Conservation (phyloP, 1,140 invertebrate genomes). For the Psilanteris sp. region DNA sequence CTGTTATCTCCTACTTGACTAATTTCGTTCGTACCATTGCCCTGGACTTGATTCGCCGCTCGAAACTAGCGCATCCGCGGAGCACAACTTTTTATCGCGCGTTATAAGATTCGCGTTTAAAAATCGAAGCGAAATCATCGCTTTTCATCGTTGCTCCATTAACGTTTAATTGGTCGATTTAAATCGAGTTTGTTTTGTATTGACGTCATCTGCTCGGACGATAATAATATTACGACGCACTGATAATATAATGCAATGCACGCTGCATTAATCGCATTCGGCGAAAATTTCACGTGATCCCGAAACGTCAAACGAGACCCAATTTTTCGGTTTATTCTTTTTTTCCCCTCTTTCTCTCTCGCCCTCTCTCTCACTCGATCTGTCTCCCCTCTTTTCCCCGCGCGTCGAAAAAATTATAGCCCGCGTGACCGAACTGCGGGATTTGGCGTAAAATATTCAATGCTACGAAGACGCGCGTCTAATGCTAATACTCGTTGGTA, state of each 20-base stretch:
- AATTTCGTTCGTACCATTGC: slow-evolving; percentile 31
- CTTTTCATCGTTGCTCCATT: background rate
- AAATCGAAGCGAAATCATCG: background rate
- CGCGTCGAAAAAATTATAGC: no score
- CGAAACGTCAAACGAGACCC: background rate
- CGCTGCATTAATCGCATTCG: slow-evolving; percentile 1
- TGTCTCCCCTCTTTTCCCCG: no score
- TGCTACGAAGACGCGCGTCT: no score
- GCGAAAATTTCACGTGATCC: background rate
- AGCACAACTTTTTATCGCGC: slow-evolving; percentile 6
- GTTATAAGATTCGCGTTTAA: background rate
- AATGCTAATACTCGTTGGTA: no score
- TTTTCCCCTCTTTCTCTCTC: no score
- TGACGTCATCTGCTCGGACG: slow-evolving; percentile 17
- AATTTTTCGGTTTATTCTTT: no score
- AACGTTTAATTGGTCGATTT: slow-evolving; percentile 15
- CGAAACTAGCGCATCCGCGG: background rate
- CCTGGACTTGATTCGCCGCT: slow-evolving; percentile 9
- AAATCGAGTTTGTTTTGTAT: slow-evolving; percentile 8
- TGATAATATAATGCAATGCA: slow-evolving; percentile 15
- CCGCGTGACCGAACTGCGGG: no score
- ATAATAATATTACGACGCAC: slow-evolving; percentile 6
- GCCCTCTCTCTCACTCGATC: no score
- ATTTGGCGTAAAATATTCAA: no score
- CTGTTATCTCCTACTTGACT: slow-evolving; percentile 31